Percentiles rank a stretch among this genome's conserved stretches.
phyloP scores from a whole-genome alignment of 2,888 invertebrate species.

The Drosophila quinaria region DNA sequence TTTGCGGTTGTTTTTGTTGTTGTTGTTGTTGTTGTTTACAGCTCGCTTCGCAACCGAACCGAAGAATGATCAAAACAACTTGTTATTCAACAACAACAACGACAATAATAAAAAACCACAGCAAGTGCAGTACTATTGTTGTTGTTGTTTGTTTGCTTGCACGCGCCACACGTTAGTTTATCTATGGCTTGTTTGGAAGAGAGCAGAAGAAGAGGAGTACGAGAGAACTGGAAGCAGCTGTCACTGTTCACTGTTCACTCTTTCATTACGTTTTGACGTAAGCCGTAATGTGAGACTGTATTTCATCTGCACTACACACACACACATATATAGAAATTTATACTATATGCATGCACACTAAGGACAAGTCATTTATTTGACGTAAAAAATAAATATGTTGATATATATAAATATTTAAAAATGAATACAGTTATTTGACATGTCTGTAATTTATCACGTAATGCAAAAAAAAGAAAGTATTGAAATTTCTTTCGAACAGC shows the following conservation, averaged over 20 bases:
- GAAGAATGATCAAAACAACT: conserved; percentile 74
- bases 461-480: conserved; percentile 54
- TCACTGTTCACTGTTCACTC: background rate
- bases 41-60: conserved; percentile 51
- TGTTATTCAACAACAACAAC: conserved; percentile 60
- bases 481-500: conserved; percentile 10
- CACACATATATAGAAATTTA: background rate
- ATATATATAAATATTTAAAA: background rate
- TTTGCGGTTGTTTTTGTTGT: conserved; percentile 60
- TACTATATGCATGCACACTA: background rate
- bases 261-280: conserved; percentile 45
- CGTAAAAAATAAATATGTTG: background rate
- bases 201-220: conserved; percentile 3
- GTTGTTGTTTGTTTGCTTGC: conserved; percentile 46
- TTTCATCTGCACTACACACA: conserved; percentile 51
- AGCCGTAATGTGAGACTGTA: conserved; percentile 46
- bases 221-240: conserved; percentile 3
- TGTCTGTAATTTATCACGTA: conserved; percentile 11
- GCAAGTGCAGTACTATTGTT: conserved; percentile 41
- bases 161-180: conserved; percentile 59
- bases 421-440: background rate
- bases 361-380: background rate
- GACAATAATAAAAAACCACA: conserved; percentile 36
- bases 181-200: conserved; percentile 28
- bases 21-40: conserved; percentile 63